A percentile compares a stretch with the other conserved stretches of the same genome.
These are phyloP conservation scores for Marisa cornuarietis DNA, from an alignment of 1,140 invertebrate species.

Conservation along the genomic window DNA sequence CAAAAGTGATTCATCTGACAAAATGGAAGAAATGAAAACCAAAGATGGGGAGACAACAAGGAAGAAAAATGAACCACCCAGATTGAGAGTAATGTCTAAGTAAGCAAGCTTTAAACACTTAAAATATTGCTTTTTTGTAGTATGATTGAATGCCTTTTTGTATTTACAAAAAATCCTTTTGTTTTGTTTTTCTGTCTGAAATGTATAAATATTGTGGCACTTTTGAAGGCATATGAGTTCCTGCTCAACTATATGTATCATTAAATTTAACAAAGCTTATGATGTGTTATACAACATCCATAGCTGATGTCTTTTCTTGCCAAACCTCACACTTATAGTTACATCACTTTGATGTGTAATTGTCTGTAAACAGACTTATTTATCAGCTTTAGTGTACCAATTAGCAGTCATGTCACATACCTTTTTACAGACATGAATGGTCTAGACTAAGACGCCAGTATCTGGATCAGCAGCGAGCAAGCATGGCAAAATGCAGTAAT, in stretches of 20 bases:
- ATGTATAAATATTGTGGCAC: neutral
- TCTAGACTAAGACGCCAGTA: constrained; percentile 85
- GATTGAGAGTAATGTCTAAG: constrained; percentile 23
- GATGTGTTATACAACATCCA: too few species aligned
- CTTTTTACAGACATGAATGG: constrained; percentile 77
- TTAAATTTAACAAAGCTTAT: neutral
- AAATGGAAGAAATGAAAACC: neutral
- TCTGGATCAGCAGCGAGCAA: constrained; percentile 80
- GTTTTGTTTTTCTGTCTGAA: neutral
- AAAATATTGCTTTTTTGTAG: neutral
- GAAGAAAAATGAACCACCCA: constrained; percentile 5
- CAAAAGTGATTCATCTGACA: constrained; percentile 17
- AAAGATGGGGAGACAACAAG: constrained; percentile 18
- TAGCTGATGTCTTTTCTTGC: too few species aligned
- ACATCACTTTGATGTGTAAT: too few species aligned
- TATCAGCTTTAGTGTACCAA: neutral
- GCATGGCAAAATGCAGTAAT: constrained; percentile 73
- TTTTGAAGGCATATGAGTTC: neutral
- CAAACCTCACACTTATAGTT: too few species aligned
- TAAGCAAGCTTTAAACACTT: constrained; percentile 16
- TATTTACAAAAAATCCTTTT: neutral
- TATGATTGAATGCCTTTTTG: neutral
- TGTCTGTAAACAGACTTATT: too few species aligned
- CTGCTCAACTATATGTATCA: neutral
- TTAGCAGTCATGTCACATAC: neutral